Evolutionary conservation across 2,113 vertebrate species (phyloP), one percentile per base, ranked within the genome.

Genomic region (Vidua chalybeata): DNA sequence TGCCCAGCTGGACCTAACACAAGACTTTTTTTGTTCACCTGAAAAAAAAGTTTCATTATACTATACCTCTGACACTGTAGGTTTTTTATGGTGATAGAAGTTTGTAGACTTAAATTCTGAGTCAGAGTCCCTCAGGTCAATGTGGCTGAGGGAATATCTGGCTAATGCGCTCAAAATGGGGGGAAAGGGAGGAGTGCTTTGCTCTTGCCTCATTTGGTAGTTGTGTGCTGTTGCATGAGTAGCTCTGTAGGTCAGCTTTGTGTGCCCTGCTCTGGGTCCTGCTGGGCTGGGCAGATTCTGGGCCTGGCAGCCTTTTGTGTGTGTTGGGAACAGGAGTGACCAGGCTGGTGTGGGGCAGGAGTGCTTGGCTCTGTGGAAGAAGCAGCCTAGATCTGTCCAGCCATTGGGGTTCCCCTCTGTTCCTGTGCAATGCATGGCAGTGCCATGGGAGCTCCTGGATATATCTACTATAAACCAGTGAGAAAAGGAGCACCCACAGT

Each of bases 201-300:
- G 39, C 8, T 84, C 24, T 43, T 61, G 41, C 31, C 37, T 75
- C 28, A 3, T 10, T 45, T n/a, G 12, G 23, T 54, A 2, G 33
- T 13, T 35, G 59, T 30, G 18, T 9, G 1, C 15, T 63, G 10
- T 20, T 7, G 1, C 0, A 0, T 7, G 33, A 8, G 1, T 13
- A 15, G 54, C 69, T 94, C 11, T 55, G 11, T 43, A 3, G 30
- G 30, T 14, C 10, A n/a, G 22, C 21, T 71, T 13, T 41, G 15
- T 17, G 7, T 37, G 26, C 21, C 15, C 24, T 10, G 0, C 11
- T 56, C 7, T 30, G 26, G 48, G 10, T 26, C 5, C 4, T 1
- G 15, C 39, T 62, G 9, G 52, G n/a, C 52, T 61, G n/a, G 59
- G 45, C 68, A 66, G 16, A 61, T 16, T 51, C 69, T 83, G 37